A percentile compares a stretch with the other conserved stretches of the same genome.
phyloP scores from a whole-genome alignment of 2,888 invertebrate species.

The Ectropis crepuscularia region DNA sequence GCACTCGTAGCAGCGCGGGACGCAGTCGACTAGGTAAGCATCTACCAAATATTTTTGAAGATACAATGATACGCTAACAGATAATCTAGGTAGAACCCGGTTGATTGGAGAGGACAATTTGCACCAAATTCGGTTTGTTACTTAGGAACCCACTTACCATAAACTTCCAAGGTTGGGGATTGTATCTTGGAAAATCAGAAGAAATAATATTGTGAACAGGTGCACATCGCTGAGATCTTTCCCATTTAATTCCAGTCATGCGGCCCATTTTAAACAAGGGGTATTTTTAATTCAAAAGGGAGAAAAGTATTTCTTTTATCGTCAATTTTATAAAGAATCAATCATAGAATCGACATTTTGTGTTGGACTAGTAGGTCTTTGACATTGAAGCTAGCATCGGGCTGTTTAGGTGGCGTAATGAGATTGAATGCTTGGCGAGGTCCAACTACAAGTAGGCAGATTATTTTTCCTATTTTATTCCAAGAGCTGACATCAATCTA shows the following conservation, averaged over 20 bases:
- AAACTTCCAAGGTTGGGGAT: conserved; percentile 82
- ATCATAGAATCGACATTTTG: not conserved
- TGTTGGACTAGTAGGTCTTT: not conserved
- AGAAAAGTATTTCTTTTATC: no score
- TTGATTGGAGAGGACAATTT: no score
- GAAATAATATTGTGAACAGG: conserved; percentile 83
- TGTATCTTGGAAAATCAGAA: conserved; percentile 80
- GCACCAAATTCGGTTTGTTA: not conserved
- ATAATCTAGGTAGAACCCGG: not conserved
- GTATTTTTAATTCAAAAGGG: not conserved
- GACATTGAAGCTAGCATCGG: no score
- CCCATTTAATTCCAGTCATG: conserved; percentile 78
- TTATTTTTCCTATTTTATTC: no score
- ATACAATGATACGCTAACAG: not conserved
- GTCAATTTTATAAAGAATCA: no score
- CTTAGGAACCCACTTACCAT: conserved; percentile 62
- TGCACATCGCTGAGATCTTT: conserved; percentile 71
- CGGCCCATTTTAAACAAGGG: conserved; percentile 58
- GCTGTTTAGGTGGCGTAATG: no score
- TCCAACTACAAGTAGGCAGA: no score
- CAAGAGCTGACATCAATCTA: no score
- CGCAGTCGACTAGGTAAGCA: no score
- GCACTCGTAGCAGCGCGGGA: no score
- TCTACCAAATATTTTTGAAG: no score
- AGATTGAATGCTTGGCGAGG: no score